Evolutionary conservation across 1,140 invertebrate genomes (phyloP).

Genomic region (Micrasema longulum): DNA sequence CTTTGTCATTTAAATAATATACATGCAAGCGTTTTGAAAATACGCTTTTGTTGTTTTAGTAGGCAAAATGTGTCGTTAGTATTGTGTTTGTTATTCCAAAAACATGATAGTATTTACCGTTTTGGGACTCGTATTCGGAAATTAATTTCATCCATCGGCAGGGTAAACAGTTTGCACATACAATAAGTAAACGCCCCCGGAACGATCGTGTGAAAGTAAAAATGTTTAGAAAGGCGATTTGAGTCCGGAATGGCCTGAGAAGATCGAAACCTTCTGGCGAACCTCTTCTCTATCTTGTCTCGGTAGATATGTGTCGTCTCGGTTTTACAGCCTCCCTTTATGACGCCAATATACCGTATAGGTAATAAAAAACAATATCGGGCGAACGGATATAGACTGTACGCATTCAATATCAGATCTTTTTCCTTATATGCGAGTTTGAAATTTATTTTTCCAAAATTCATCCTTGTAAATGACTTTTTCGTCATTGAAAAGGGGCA

Average conservation of each 20-base stretch:
- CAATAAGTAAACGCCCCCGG: conserved; percentile 36
- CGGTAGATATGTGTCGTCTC: conserved; percentile 50
- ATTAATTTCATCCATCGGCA: conserved; percentile 29
- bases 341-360: conserved; percentile 53
- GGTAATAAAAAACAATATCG: conserved; percentile 55
- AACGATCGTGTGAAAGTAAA: conserved; percentile 34
- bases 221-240: conserved; percentile 37
- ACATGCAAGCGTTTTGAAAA: too few relatives aligned
- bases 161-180: conserved; percentile 17
- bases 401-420: conserved; percentile 52
- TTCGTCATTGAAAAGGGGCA: conserved; percentile 20
- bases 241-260: conserved; percentile 27
- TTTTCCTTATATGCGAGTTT: conserved; percentile 31
- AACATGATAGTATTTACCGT: conserved; percentile 14
- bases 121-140: conserved; percentile 19
- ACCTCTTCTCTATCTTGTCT: conserved; percentile 7
- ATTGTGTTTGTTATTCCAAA: conserved; percentile 6
- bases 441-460: conserved; percentile 41
- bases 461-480: conserved; percentile 24
- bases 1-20: too few relatives aligned
- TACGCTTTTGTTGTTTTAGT: too few relatives aligned
- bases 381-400: conserved; percentile 46
- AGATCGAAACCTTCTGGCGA: conserved; percentile 35
- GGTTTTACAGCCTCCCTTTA: conserved; percentile 52
- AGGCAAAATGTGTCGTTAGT: neutral